Evolutionary conservation across 2,888 invertebrate genomes (phyloP).

Genomic region (Dinocampus coccinellae): DNA sequence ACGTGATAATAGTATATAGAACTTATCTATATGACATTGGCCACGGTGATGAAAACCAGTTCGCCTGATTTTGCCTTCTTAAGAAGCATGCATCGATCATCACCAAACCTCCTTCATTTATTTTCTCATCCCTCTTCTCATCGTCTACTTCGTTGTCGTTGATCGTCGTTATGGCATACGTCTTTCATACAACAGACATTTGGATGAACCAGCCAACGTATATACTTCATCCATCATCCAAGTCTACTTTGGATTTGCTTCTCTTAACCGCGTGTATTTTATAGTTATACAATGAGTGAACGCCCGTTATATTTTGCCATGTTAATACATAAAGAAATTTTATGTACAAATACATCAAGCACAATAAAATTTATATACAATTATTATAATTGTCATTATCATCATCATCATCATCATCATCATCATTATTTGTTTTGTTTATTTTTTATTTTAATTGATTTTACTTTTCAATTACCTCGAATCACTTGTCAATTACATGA

Average conservation of each 20-base stretch:
- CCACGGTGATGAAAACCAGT: slow-evolving; percentile 50
- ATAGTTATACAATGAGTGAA: not conserved
- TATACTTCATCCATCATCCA: slow-evolving; percentile 64
- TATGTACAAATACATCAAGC: slow-evolving; percentile 29
- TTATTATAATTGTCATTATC: too few species aligned
- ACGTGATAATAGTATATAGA: slow-evolving; percentile 7
- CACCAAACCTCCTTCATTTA: slow-evolving; percentile 61
- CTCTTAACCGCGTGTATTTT: slow-evolving; percentile 45
- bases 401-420: not conserved
- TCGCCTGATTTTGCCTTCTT: slow-evolving; percentile 56
- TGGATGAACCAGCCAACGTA: slow-evolving; percentile 45
- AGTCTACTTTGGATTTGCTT: slow-evolving; percentile 59
- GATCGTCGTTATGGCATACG: not conserved
- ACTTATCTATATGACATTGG: slow-evolving; percentile 47
- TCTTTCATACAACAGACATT: slow-evolving; percentile 38
- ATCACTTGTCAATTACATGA: too few species aligned
- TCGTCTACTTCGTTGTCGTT: not conserved
- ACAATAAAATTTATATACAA: not conserved
- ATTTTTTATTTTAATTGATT: too few species aligned
- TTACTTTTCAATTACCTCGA: too few species aligned
- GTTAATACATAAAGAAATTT: not conserved
- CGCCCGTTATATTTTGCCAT: not conserved
- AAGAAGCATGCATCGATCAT: slow-evolving; percentile 66
- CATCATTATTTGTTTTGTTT: too few species aligned
- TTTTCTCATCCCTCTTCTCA: slow-evolving; percentile 48